Evolutionary conservation across 2,113 vertebrate genomes (phyloP).

Genomic region (Urocitellus parryii): DNA sequence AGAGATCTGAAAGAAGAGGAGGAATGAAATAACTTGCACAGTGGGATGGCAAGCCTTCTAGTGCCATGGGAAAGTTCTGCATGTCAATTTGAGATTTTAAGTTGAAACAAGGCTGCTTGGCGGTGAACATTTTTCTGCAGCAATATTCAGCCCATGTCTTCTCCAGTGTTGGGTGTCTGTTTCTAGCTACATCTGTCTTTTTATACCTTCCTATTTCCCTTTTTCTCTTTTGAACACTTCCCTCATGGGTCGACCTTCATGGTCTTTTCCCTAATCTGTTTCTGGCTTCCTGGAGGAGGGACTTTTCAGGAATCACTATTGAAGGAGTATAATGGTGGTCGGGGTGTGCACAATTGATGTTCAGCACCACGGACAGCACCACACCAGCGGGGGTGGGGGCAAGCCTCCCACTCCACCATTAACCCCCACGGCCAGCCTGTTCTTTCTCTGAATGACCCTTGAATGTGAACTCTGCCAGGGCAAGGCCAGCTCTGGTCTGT

Average conservation of each 20-base stretch:
- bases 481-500: not conserved
- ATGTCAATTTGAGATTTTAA: not conserved
- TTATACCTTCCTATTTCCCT: not conserved
- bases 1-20: not conserved
- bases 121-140: not conserved
- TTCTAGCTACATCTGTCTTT: not conserved
- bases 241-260: not conserved
- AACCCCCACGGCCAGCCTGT: no score
- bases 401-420: not conserved
- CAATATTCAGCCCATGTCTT: not conserved
- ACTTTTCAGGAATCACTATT: slow-evolving; percentile 6
- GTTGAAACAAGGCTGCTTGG: not conserved
- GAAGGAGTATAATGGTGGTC: not conserved
- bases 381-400: no score
- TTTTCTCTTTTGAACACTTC: not conserved
- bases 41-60: not conserved
- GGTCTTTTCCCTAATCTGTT: not conserved
- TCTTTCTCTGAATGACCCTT: not conserved
- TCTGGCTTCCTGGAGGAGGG: not conserved
- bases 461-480: not conserved
- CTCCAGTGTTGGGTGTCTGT: not conserved
- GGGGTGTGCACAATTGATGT: not conserved
- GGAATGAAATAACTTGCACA: not conserved
- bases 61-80: not conserved
- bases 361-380: not conserved